Conservation (phyloP, 92 coral and sea anemone species). For the Hydrozoanthus gracilis region DNA sequence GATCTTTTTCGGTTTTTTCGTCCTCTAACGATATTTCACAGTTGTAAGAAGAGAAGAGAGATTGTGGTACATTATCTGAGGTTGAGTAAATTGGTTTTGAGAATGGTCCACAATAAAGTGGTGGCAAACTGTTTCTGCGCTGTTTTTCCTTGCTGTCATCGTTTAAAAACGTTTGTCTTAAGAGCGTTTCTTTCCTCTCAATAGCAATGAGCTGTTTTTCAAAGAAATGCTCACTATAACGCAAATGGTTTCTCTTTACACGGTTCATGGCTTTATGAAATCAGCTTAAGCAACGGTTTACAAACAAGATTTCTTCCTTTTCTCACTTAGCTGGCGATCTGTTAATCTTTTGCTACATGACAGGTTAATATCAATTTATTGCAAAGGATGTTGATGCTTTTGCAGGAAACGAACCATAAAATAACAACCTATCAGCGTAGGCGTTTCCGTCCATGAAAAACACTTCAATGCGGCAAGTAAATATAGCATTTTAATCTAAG, state of each 20-base stretch:
- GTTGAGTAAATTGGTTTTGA: neutral
- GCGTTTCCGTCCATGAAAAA: no score
- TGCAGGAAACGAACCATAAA: no score
- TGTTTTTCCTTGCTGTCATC: neutral
- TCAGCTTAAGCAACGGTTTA: neutral
- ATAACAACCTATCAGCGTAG: no score
- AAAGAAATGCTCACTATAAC: neutral
- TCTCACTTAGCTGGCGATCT: neutral
- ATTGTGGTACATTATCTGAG: neutral
- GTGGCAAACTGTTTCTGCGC: neutral
- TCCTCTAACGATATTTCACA: neutral
- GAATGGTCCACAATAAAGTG: slow-evolving; percentile 25
- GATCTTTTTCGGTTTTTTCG: neutral
- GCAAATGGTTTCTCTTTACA: neutral
- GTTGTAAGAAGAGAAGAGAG: neutral
- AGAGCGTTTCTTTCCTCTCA: neutral
- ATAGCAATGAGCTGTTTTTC: slow-evolving; percentile 29
- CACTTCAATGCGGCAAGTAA: no score
- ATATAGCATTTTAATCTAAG: no score
- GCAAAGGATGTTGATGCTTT: no score
- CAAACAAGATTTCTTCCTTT: neutral
- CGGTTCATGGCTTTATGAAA: neutral
- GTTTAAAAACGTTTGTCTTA: neutral
- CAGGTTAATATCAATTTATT: no score
- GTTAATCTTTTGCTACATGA: no score